Percentiles rank a stretch among this genome's conserved stretches.
Conservation (phyloP, 1,140 invertebrate species). For the Euura lappo region DNA sequence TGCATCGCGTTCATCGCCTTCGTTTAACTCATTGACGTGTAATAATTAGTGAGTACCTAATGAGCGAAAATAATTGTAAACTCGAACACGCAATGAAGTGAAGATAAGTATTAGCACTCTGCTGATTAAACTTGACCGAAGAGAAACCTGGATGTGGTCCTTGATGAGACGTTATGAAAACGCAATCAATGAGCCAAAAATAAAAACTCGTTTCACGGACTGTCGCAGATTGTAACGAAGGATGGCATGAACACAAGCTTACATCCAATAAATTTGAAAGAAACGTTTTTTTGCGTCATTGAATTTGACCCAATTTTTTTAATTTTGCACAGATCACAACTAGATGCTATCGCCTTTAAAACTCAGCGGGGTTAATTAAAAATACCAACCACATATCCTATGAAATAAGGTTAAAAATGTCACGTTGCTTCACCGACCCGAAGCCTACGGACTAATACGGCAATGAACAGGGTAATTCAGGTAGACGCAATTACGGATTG, state of each 20-base stretch:
- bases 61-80: conserved; percentile 12
- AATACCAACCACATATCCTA: neutral
- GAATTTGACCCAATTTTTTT: too few species aligned
- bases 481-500: conserved; percentile 1
- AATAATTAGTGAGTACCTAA: neutral
- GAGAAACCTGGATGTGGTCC: neutral
- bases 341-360: too few species aligned
- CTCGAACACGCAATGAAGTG: neutral
- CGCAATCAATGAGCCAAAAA: conserved; percentile 9
- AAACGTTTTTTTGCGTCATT: too few species aligned
- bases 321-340: too few species aligned
- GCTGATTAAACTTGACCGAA: neutral
- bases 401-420: conserved; percentile 1
- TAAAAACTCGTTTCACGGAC: conserved; percentile 1
- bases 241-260: too few species aligned
- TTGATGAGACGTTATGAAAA: neutral
- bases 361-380: neutral
- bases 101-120: neutral
- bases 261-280: too few species aligned
- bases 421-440: neutral
- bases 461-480: neutral
- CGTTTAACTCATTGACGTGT: neutral
- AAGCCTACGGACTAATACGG: neutral
- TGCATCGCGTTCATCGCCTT: too few species aligned
- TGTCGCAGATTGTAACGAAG: neutral